Conservation (phyloP, 2,888 invertebrate genomes). For the Camponotus fellah region DNA sequence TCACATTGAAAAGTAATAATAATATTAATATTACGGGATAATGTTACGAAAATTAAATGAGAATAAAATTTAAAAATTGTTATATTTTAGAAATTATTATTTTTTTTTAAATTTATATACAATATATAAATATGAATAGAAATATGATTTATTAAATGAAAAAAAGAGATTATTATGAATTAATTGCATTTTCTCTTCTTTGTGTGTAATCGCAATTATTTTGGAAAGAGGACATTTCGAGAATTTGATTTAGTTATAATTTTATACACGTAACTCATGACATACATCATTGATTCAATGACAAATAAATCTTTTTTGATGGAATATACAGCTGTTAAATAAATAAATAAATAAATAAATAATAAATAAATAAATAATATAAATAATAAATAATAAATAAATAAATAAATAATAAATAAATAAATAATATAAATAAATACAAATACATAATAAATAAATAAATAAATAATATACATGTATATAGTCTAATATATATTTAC, state of each 20-base stretch:
- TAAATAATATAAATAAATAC: neutral
- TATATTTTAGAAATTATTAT: neutral
- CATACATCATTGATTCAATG: neutral
- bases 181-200: neutral
- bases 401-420: neutral
- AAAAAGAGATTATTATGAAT: neutral
- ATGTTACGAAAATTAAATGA: neutral
- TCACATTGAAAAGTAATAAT: neutral
- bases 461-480: neutral
- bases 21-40: neutral
- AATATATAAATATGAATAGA: neutral
- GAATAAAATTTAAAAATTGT: neutral
- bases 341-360: neutral
- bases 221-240: neutral
- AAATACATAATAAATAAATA: neutral
- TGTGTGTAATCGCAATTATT: neutral
- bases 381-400: neutral
- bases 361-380: constrained; percentile 5
- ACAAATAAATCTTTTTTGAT: neutral
- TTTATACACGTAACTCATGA: neutral
- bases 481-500: neutral
- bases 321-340: neutral
- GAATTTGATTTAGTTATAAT: neutral
- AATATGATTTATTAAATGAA: neutral
- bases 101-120: neutral